phyloP scores from a whole-genome alignment of 2,797 vertebrate species.

The Scolopax rusticola region DNA sequence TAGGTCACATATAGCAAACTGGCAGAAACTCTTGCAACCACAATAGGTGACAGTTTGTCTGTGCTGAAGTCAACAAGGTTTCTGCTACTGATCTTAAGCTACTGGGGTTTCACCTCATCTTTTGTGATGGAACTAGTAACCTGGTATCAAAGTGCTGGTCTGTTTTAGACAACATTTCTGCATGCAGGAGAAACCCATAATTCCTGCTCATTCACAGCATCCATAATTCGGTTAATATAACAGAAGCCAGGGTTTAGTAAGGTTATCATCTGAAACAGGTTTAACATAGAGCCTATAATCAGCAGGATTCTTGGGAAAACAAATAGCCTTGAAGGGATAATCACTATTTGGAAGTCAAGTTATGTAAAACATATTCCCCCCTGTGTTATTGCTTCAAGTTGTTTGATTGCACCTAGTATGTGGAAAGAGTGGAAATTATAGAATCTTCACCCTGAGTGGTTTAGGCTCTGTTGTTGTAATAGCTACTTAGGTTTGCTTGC shows the following conservation, averaged over 20 bases:
- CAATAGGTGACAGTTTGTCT: not conserved
- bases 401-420: conserved; percentile 62
- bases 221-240: conserved; percentile 41
- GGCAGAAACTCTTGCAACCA: not conserved
- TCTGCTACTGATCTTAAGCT: not conserved
- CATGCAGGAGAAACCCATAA: not conserved
- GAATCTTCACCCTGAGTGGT: conserved; percentile 67
- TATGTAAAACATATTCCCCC: conserved; percentile 73
- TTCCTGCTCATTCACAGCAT: not conserved
- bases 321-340: conserved; percentile 74
- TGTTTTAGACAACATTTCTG: not conserved
- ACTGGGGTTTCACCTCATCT: not conserved
- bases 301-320: conserved; percentile 73
- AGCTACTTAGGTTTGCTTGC: conserved; percentile 65
- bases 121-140: not conserved
- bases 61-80: not conserved
- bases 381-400: conserved; percentile 67
- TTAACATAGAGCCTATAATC: conserved; percentile 69
- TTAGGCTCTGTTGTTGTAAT: conserved; percentile 59
- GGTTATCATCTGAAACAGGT: conserved; percentile 79
- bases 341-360: conserved; percentile 67
- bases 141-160: not conserved
- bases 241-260: conserved; percentile 47
- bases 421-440: conserved; percentile 54
- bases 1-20: not conserved